Evolutionary conservation across 2,113 vertebrate species (phyloP), one percentile per base, ranked within the genome.

Genomic region (Psilopogon haemacephalus): DNA sequence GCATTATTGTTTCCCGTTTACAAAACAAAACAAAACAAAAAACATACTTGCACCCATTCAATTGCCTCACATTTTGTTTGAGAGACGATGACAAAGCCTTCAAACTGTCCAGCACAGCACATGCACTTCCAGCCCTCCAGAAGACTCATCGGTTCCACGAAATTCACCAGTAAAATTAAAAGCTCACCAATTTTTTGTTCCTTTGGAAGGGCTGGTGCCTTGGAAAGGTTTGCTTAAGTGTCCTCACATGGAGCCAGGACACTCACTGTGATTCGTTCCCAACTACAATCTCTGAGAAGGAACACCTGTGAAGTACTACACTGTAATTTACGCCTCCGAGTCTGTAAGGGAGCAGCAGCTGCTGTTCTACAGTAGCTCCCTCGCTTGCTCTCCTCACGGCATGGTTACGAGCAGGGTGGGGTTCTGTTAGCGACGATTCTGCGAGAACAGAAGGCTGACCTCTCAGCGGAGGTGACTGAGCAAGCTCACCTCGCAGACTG

Each of bases 161-260:
- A 19, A 37, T 42, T 65, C 69, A 55, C 48, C 62, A 28, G 54
- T 7, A 69, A 75, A 50, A 30, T 33, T 18, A 50, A 50, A 71
- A 55, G 62, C 59, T 15, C 4, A 68, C 63, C 32, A 27, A 55
- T 65, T 18, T 73, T 70, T 50, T n/a, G n/a, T n/a, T 55, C 37
- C 59, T 11, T 28, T 64, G 73, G 86, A 88, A n/a, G 80, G 33
- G 44, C 72, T 58, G 30, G 24, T 50, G 76, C 52, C 86, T 85
- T 42, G 84, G 83, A 86, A 83, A 86, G 58, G 50, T 52, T 79
- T 64, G n/a, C 26, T 58, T 63, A 21, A 46, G 46, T 9, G 1
- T 6, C 35, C 44, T 54, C 5, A 1, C 2, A 3, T 4, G 3
- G 8, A 33, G 33, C n/a, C 14, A 4, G n/a, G 37, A 37, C 0